Conservation (phyloP, 2,888 invertebrate genomes). For the Brassicogethes aeneus region DNA sequence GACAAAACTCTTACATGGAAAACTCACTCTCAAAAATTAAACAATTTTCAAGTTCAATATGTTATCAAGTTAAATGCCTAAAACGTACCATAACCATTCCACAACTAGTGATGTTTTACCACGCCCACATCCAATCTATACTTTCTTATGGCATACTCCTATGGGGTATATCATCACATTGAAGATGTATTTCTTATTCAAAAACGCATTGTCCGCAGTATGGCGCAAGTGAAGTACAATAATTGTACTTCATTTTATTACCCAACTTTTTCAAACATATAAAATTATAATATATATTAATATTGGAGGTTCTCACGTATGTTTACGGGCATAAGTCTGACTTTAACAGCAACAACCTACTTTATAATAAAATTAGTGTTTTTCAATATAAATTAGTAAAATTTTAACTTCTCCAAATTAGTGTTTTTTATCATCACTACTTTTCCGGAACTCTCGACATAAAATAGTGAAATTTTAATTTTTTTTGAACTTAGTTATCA, state of each 20-base stretch:
- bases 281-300: background rate
- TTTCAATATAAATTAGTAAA: too few species aligned
- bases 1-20: too few species aligned
- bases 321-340: background rate
- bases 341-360: background rate
- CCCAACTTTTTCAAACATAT: background rate
- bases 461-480: too few species aligned
- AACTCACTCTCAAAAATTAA: background rate
- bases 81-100: too few species aligned
- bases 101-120: slow-evolving; percentile 1
- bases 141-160: background rate
- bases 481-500: too few species aligned
- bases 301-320: background rate
- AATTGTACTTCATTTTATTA: background rate
- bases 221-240: background rate
- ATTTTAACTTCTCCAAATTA: too few species aligned
- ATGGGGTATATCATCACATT: background rate
- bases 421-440: too few species aligned
- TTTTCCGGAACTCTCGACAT: too few species aligned
- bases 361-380: too few species aligned
- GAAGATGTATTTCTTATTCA: slow-evolving; percentile 1
- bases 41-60: background rate
- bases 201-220: background rate
- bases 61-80: background rate
- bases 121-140: background rate